These are phyloP conservation scores for Halcyon leucocephala DNA, from an alignment of 2,797 vertebrate species.

Conservation along the genomic window DNA sequence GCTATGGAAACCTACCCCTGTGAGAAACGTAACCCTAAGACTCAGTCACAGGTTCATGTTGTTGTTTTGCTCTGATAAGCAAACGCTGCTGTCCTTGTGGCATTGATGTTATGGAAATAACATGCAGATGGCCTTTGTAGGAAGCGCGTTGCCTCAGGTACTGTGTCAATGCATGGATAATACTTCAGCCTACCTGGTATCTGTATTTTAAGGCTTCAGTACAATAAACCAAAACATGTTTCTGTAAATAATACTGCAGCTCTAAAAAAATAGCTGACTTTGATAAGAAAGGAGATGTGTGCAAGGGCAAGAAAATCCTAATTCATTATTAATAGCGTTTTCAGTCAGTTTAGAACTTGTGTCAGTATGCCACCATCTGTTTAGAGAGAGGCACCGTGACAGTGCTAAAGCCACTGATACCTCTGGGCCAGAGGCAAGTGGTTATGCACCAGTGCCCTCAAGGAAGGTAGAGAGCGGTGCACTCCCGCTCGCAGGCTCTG, in stretches of 20 bases:
- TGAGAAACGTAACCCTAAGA: neutral
- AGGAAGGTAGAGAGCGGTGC: accelerated
- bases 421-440: neutral
- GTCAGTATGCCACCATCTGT: neutral
- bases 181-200: neutral
- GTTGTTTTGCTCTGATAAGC: neutral
- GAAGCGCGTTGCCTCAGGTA: neutral
- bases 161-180: neutral
- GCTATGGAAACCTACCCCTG: accelerated
- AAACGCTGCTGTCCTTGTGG: neutral
- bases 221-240: neutral
- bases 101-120: neutral
- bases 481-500: accelerated
- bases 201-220: neutral
- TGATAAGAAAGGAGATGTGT: neutral
- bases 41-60: neutral
- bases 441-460: neutral
- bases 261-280: neutral
- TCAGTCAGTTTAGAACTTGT: neutral
- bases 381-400: neutral
- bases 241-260: neutral
- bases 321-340: neutral
- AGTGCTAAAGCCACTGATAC: neutral
- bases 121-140: neutral
- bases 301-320: neutral